Conservation (phyloP, 2,888 invertebrate genomes). For the Pseudanteris insignis region DNA sequence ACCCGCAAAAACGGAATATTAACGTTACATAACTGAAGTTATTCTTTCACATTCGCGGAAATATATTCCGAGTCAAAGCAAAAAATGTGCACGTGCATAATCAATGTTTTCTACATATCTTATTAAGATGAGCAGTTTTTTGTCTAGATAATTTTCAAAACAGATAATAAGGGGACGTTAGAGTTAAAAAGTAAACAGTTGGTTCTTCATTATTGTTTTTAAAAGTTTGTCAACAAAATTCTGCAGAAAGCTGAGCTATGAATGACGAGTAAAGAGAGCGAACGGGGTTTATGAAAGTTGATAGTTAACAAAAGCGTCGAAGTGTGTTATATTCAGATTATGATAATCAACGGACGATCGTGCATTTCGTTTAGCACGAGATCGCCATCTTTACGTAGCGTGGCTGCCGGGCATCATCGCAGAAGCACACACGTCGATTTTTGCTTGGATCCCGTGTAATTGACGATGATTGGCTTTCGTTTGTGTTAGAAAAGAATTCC, state of each 20-base stretch:
- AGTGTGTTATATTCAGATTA: slow-evolving; percentile 36
- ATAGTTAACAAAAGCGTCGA: too few relatives aligned
- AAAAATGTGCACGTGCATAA: too few relatives aligned
- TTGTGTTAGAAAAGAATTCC: slow-evolving; percentile 44
- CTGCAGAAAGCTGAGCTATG: not conserved
- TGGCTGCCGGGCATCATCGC: slow-evolving; percentile 52
- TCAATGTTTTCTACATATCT: too few relatives aligned
- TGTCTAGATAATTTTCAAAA: too few relatives aligned
- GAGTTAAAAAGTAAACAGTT: too few relatives aligned
- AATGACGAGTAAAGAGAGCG: too few relatives aligned
- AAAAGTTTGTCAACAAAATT: too few relatives aligned
- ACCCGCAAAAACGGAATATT: slow-evolving; percentile 18
- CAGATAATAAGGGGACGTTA: too few relatives aligned
- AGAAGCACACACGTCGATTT: slow-evolving; percentile 51
- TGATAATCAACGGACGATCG: slow-evolving; percentile 38
- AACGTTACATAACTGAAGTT: slow-evolving; percentile 13
- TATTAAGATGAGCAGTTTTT: too few relatives aligned
- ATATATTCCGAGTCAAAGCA: slow-evolving; percentile 1
- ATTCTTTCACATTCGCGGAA: slow-evolving; percentile 15
- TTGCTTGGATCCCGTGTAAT: slow-evolving; percentile 52
- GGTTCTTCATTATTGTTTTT: too few relatives aligned
- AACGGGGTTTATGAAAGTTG: too few relatives aligned
- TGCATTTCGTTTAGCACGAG: slow-evolving; percentile 50
- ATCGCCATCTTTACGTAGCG: slow-evolving; percentile 50
- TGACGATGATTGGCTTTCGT: slow-evolving; percentile 52